Evolutionary conservation across 1,140 invertebrate species (phyloP).

Genomic region (Charaxes varanes): DNA sequence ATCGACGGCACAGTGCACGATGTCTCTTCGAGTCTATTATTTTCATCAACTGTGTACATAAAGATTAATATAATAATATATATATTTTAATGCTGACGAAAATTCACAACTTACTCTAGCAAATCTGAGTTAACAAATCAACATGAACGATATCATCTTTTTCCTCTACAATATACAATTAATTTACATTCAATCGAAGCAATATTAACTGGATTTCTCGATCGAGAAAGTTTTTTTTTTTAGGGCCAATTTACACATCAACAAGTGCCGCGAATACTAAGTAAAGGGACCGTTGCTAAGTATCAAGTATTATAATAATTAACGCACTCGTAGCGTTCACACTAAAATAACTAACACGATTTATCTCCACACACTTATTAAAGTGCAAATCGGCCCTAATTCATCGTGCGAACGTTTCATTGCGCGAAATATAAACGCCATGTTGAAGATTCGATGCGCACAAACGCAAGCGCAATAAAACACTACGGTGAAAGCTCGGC

Average conservation of each 20-base stretch:
- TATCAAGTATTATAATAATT: too few species aligned
- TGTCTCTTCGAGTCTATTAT: constrained; percentile 1
- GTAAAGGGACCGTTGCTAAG: too few species aligned
- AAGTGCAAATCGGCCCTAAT: too few species aligned
- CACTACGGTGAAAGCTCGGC: constrained; percentile 43
- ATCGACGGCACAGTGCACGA: constrained; percentile 29
- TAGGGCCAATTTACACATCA: too few species aligned
- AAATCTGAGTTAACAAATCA: constrained; percentile 63
- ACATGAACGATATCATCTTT: constrained; percentile 58
- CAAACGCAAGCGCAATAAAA: constrained; percentile 48
- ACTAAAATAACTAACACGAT: too few species aligned
- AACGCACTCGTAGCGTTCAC: too few species aligned
- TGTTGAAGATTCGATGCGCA: constrained; percentile 43
- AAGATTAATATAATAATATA: constrained; percentile 30
- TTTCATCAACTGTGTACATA: constrained; percentile 24
- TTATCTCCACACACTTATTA: too few species aligned
- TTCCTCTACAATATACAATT: constrained; percentile 64
- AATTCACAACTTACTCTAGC: constrained; percentile 61
- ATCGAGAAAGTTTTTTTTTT: constrained; percentile 32
- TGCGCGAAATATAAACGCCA: constrained; percentile 35
- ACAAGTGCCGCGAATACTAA: too few species aligned
- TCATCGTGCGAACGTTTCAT: constrained; percentile 47
- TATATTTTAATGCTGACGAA: constrained; percentile 45
- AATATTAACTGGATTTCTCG: constrained; percentile 41
- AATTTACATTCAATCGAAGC: constrained; percentile 64